Conservation (phyloP, 2,888 invertebrate genomes). For the Exocentrus adspersus region DNA sequence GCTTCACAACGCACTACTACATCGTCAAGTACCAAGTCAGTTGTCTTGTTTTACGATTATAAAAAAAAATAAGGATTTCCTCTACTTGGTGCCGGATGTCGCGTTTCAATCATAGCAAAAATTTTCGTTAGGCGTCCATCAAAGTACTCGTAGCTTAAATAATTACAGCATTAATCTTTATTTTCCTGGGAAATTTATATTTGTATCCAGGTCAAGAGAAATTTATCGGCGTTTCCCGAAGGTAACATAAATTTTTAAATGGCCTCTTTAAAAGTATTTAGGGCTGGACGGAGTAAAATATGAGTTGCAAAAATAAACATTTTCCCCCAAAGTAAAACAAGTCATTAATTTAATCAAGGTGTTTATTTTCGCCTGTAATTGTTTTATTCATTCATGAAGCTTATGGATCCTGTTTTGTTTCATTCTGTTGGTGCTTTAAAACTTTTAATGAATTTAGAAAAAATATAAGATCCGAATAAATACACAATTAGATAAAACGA, state of each 20-base stretch:
- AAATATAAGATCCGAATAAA: too few relatives aligned
- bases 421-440: too few relatives aligned
- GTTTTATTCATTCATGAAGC: too few relatives aligned
- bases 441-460: too few relatives aligned
- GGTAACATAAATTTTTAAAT: neutral
- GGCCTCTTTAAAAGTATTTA: neutral
- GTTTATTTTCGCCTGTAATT: neutral
- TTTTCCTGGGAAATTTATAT: neutral
- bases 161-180: neutral
- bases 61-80: too few relatives aligned
- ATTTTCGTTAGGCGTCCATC: too few relatives aligned
- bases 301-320: neutral
- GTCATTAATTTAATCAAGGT: neutral
- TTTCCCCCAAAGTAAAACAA: neutral
- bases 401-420: too few relatives aligned
- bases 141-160: neutral
- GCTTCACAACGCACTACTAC: slow-evolving; percentile 19
- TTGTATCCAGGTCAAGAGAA: neutral
- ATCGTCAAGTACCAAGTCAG: too few relatives aligned
- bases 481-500: too few relatives aligned
- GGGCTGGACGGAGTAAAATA: neutral
- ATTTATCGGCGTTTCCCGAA: neutral
- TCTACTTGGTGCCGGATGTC: too few relatives aligned
- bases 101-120: too few relatives aligned
- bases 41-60: too few relatives aligned